Conservation (phyloP, 2,113 vertebrate genomes). For the Carollia perspicillata region DNA sequence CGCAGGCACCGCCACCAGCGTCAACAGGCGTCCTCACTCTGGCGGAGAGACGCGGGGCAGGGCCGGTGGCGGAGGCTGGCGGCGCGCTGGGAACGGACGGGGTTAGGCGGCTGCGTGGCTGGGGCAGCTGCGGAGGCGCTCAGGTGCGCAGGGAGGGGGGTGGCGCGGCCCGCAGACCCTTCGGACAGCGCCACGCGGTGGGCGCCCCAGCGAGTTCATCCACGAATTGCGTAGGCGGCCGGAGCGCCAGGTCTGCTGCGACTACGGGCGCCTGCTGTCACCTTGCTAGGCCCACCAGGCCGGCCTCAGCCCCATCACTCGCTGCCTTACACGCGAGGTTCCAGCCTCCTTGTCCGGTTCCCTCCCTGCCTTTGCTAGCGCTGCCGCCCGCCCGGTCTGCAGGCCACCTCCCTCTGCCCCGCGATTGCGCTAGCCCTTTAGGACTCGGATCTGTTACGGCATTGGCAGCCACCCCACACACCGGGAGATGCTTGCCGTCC, state of each 20-base stretch:
- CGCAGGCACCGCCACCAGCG: constrained; percentile 49
- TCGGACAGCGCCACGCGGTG: neutral
- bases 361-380: neutral
- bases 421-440: neutral
- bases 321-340: neutral
- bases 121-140: constrained; percentile 28
- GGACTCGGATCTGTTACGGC: neutral
- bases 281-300: constrained; percentile 30
- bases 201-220: neutral
- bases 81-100: neutral
- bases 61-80: neutral
- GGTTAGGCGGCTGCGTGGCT: neutral
- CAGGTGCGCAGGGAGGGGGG: constrained; percentile 47
- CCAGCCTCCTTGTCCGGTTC: neutral
- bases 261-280: neutral
- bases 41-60: neutral
- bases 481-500: neutral
- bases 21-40: constrained; percentile 40
- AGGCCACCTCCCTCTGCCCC: neutral
- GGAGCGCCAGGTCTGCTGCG: neutral
- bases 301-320: neutral
- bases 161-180: neutral
- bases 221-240: constrained; percentile 40
- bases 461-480: neutral
- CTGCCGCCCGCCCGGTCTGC: neutral